These are phyloP conservation scores for Coendou prehensilis DNA, from an alignment of 2,797 vertebrate genomes.

Conservation along the genomic window DNA sequence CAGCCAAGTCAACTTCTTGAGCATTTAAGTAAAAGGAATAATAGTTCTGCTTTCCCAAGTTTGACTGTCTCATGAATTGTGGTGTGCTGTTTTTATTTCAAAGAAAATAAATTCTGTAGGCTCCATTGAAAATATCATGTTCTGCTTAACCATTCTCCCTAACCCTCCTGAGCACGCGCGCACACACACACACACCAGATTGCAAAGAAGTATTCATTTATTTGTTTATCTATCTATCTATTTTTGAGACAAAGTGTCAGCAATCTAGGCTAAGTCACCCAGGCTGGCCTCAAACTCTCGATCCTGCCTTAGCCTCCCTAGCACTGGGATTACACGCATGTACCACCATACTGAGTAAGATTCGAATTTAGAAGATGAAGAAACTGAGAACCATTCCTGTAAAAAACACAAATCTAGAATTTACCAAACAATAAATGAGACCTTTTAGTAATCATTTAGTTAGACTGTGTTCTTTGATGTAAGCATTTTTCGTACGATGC, in stretches of 20 bases:
- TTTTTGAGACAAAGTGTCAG: background rate
- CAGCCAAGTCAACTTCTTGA: background rate
- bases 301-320: background rate
- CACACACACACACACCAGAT: background rate
- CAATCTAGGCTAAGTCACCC: background rate
- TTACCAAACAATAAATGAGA: background rate
- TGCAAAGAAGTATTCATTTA: background rate
- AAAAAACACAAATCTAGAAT: constrained; percentile 35
- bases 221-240: background rate
- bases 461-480: background rate
- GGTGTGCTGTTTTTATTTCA: constrained; percentile 27
- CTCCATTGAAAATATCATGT: background rate
- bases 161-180: background rate
- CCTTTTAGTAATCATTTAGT: background rate
- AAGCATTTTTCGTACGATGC: constrained; percentile 40
- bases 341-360: background rate
- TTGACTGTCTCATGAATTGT: background rate
- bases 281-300: background rate
- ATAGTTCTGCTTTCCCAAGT: background rate
- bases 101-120: constrained; percentile 29
- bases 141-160: background rate
- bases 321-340: background rate
- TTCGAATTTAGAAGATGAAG: constrained; percentile 20
- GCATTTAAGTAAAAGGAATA: background rate
- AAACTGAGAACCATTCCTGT: background rate